Percentiles rank a stretch among this genome's conserved stretches.
These are phyloP conservation scores for Fistularia tabacaria DNA, from an alignment of 2,797 vertebrate species.

Conservation along the genomic window DNA sequence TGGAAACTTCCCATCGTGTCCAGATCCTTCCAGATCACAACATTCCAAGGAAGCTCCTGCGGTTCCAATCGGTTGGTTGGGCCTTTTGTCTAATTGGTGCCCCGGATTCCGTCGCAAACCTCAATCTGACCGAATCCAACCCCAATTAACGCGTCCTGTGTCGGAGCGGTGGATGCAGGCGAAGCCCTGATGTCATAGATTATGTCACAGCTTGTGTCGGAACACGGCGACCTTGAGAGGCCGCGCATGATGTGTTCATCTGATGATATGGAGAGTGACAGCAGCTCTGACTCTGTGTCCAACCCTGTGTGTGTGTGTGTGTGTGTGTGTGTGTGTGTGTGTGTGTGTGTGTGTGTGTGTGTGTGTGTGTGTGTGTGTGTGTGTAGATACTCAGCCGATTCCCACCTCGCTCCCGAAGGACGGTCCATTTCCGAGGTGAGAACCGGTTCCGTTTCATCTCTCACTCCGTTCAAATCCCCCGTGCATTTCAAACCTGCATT, in stretches of 20 bases:
- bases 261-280: constrained; percentile 6
- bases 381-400: constrained; percentile 36
- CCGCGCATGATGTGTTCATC: constrained; percentile 8
- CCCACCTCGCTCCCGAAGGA: constrained; percentile 45
- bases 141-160: constrained; percentile 27
- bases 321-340: constrained; percentile 14
- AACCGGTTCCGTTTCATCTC: neutral
- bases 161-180: neutral
- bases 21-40: too few relatives aligned
- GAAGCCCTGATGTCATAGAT: constrained; percentile 27
- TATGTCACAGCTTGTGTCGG: constrained; percentile 16
- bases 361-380: constrained; percentile 24
- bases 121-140: constrained; percentile 19
- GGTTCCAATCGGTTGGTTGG: neutral
- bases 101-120: constrained; percentile 9
- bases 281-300: constrained; percentile 1
- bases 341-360: constrained; percentile 25
- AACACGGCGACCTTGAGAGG: constrained; percentile 12
- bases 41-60: neutral
- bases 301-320: too few relatives aligned
- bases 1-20: too few relatives aligned
- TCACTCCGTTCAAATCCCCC: too few relatives aligned
- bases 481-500: too few relatives aligned
- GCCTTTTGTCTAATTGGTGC: constrained; percentile 19
- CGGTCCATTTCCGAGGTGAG: constrained; percentile 55